phyloP scores from a whole-genome alignment of 2,113 vertebrate genomes.

The Pelodiscus sinensis region DNA sequence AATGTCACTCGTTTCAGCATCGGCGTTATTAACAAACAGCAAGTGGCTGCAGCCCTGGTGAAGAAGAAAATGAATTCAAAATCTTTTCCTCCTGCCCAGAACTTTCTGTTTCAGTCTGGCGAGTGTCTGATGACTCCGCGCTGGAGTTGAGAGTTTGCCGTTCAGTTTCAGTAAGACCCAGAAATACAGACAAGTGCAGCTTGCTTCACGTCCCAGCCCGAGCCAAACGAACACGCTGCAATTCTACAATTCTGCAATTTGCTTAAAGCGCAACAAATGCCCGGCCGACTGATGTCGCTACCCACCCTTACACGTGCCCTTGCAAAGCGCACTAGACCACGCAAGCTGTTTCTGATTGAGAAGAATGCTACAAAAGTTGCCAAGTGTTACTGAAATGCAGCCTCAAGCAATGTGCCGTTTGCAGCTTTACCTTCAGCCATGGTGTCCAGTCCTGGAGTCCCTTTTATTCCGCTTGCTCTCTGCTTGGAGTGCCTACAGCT shows the following conservation, averaged over 20 bases:
- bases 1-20: fast-evolving
- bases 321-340: neutral
- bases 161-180: neutral
- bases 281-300: too few relatives aligned
- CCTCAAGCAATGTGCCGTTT: fast-evolving
- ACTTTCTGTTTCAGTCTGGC: fast-evolving
- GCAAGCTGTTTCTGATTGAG: neutral
- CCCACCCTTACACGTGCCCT: neutral
- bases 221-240: too few relatives aligned
- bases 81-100: fast-evolving
- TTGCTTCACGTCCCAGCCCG: neutral
- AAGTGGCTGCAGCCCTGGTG: fast-evolving
- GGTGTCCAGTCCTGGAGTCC: neutral
- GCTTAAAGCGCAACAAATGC: neutral
- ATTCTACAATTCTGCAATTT: neutral
- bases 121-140: fast-evolving
- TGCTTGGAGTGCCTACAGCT: neutral
- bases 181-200: neutral
- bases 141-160: too few relatives aligned
- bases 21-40: fast-evolving
- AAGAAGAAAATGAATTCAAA: neutral
- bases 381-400: neutral
- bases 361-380: too few relatives aligned
- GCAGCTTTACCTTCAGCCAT: conserved; percentile 53
- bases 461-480: neutral